phyloP scores from a whole-genome alignment of 2,797 vertebrate species.

The Todus mexicanus region DNA sequence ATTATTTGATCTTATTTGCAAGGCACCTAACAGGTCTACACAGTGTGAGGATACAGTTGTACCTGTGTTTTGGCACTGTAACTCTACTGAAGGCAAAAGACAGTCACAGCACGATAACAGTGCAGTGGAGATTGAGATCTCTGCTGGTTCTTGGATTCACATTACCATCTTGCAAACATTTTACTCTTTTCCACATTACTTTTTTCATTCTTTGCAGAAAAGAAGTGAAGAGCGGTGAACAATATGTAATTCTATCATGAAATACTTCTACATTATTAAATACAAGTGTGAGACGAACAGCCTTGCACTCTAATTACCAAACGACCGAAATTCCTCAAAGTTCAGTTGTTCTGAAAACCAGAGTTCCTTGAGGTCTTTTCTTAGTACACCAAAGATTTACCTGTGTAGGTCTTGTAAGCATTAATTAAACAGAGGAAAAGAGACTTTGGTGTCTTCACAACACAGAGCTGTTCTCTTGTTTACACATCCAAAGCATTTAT shows the following conservation, averaged over 20 bases:
- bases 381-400: neutral
- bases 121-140: neutral
- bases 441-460: neutral
- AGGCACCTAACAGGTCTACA: neutral
- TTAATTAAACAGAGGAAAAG: slow-evolving; percentile 34
- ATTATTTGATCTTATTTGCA: neutral
- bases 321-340: neutral
- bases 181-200: neutral
- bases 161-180: neutral
- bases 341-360: neutral
- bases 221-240: neutral
- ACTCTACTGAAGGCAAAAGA: neutral
- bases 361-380: neutral
- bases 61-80: neutral
- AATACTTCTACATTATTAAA: neutral
- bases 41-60: neutral
- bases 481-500: neutral
- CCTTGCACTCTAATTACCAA: neutral
- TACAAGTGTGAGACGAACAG: neutral
- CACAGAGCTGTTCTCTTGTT: neutral
- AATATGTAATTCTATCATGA: neutral
- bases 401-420: neutral
- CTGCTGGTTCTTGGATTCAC: neutral
- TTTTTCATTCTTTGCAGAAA: neutral
- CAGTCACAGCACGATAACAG: neutral